Evolutionary conservation across 2,888 invertebrate genomes (phyloP), one percentile per base, ranked within the genome.

Genomic region (Eurytoma adleriae): DNA sequence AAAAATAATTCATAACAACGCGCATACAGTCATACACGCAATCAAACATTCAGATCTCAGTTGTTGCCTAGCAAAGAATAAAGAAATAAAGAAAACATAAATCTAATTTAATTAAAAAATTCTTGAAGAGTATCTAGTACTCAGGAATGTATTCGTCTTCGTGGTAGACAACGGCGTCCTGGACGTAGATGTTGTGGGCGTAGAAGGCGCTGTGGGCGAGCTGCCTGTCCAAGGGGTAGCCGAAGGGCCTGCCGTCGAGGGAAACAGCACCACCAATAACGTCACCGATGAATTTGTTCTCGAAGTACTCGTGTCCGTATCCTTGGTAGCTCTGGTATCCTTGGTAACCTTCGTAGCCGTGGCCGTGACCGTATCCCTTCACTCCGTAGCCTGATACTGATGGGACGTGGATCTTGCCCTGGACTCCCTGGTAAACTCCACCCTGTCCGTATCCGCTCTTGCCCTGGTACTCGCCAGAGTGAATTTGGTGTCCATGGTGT

Each of bases 161-260:
- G 89, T 93, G 93, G 88, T 91, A 88, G 86, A 94, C 92, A 69
- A 90, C 77, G 52, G 93, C 92, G 75, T 93, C 93, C 73, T 92
- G 86, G 76, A 93, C 87, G 86, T 89, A 89, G 82, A 93, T 85
- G 90, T 93, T 93, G 82, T 90, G 90, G 14, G 92, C 87, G 72
- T 86, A 86, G 83, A 89, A 86, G 30, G 91, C 82, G 85, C 88
- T 87, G n/a, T 84, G 80, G 74, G 91, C 86, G 71, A 93, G 88
- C 0, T 92, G 92, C 83, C 93, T 91, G 89, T 94, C 92, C 80
- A 93, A 86, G 4, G 94, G 94, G 90, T 91, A 94, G 69, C 93
- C 93, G 30, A 93, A 87, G n/a, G 93, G 92, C 66, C 91, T 91
- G 84, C 91, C 91, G 79, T 92, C 92, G 30, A 92, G 85, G 74